Evolutionary conservation across 1,140 invertebrate species (phyloP), one percentile per base, ranked within the genome.

Genomic region (Panagrolaimus sp.): DNA sequence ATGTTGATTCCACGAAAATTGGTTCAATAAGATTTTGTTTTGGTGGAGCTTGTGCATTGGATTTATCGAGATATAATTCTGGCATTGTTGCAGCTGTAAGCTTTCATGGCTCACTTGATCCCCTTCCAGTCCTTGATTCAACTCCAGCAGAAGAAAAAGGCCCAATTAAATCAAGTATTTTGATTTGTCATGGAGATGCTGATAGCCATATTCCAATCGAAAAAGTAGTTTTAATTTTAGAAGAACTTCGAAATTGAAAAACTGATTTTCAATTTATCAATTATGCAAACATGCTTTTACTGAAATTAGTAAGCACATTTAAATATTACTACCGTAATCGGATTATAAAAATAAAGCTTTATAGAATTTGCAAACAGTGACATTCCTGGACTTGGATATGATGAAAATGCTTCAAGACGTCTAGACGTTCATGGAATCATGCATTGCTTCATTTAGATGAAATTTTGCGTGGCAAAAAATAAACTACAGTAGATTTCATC

Each of bases 21-120:
- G 77, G 63, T 5, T 67, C 72, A 14, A 81, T 81, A 25, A 79
- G 78, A 9, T 80, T 71, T 42, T 80, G 78, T 67, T 81, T 80
- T 64, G 78, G 78, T 20, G 78, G 78, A 3, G 51, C 74, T n/a
- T 79, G 77, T 63, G 77, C 74, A n/a, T 46, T 80, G 47, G 78
- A 80, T 47, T 46, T 80, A 47, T 75, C 74, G 9, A 45, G 78
- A 27, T 70, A 67, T 25, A 78, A 80, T 63, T 48, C 73, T 9
- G 78, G 61, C 11, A 42, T 80, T 27, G 57, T 48, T 20, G 75
- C 64, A 13, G 78, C 71, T 63, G 79, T 80, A 4, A 82, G 79
- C 25, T 80, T 80, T 43, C 78, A 80, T 63, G 78, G 78, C 42
- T 42, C 68, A 9, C 65, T 76, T 47, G 44, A 8, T 8, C 71